Evolutionary conservation across 2,888 invertebrate genomes (phyloP), one percentile per base, ranked within the genome.

Genomic region (Catonia carolina): DNA sequence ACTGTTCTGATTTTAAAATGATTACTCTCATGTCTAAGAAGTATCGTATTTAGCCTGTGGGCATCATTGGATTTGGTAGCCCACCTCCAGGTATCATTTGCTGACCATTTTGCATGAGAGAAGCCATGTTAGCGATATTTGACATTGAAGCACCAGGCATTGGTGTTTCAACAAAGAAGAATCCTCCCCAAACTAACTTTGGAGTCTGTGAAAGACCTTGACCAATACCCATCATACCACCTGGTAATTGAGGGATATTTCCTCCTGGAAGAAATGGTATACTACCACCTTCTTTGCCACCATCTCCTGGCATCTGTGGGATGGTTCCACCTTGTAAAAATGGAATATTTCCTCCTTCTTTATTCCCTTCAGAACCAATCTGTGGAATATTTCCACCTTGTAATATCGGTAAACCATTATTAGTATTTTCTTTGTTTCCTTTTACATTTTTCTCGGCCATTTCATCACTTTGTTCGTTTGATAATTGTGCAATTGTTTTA

Each of bases 161-260:
- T 12, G 45, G 45, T 20, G 45, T 45, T 27, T 45, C 45, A n/a
- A 45, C 45, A 45, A 45, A 45, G 45, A 45, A 45, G n/a, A 45
- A 45, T 22, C 45, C 45, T 20, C 45, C 45, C 45, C 45, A 45
- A 22, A 45, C 45, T 22, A 45, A 6, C 8, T 45, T 45, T 23
- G 45, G 45, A 20, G 27, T 27, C 22, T 45, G 22, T 20, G 45
- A 14, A 7, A 45, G 18, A 22, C 45, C 45, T 45, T 45, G 45
- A 14, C 22, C 27, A 27, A 27, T 8, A 27, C 27, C 8, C 4
- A 27, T 27, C 8, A 27, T 6, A 6, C 27, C 27, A n/a, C 45
- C 45, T 45, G 45, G 42, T 2, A 42, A 22, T 10, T 42, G 20
- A 22, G 42, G 45, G 5, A 45, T 17, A 45, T 27, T 45, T 12